Conservation (phyloP, 2,113 vertebrate genomes). For the Hyaena hyaena region DNA sequence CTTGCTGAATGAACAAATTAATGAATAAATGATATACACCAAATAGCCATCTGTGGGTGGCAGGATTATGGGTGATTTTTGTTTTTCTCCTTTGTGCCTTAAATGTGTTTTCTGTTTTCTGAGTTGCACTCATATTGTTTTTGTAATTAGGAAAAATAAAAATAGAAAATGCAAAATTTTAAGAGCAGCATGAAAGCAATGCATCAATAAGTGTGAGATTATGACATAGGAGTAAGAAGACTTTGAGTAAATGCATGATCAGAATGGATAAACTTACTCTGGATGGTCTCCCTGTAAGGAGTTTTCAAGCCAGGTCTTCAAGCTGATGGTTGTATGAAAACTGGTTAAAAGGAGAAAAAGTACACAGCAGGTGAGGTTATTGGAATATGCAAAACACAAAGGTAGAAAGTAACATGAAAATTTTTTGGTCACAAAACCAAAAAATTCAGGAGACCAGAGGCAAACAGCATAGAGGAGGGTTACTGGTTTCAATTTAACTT, state of each 20-base stretch:
- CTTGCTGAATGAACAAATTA: slow-evolving; percentile 28
- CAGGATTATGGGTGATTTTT: not conserved
- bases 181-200: slow-evolving; percentile 5
- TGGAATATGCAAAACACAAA: not conserved
- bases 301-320: slow-evolving; percentile 7
- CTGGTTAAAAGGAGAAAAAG: not conserved
- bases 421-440: not conserved
- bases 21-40: not conserved
- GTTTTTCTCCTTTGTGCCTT: not conserved
- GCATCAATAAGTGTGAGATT: slow-evolving; percentile 28
- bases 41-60: not conserved
- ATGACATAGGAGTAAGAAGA: not conserved
- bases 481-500: slow-evolving; percentile 8
- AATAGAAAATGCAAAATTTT: not conserved
- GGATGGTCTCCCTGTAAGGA: not conserved
- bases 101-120: not conserved
- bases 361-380: not conserved
- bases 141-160: not conserved
- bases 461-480: not conserved
- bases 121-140: not conserved
- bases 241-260: slow-evolving; percentile 1
- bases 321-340: not conserved
- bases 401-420: not conserved
- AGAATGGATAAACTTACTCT: not conserved
- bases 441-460: not conserved